Evolutionary conservation across 2,888 invertebrate genomes (phyloP), one percentile per base, ranked within the genome.

Genomic region (Unio delphinus): DNA sequence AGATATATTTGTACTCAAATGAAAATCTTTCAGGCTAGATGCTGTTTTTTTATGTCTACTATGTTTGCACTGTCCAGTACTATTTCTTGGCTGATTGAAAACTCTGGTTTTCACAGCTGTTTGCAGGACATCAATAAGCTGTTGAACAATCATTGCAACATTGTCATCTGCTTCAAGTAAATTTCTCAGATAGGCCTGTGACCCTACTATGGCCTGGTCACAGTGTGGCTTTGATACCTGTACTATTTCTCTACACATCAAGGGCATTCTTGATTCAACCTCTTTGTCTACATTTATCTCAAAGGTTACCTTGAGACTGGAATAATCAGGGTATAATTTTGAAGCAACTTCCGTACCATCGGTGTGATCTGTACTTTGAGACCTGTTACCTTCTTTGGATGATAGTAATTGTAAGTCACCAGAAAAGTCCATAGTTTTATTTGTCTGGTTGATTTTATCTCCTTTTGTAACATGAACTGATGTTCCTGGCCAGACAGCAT

Each of bases 41-140:
- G 28, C 20, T 34, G 18, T 26, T 45, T 34, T n/a, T 15, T 26
- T 6, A 6, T 18, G 34, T 59, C 17, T 18, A 18, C 26, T 55
- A 18, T 6, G 0, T 62, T 59, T 57, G 26, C 15, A 4, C 34
- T 28, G 30, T 17, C 17, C 56, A 20, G 3, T 45, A 65, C 57
- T 18, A 45, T 26, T 26, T 30, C 55, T 70, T 26, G 82, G 78
- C 68, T 87, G 80, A 71, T 83, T 83, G 65, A 76, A 75, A 8
- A 87, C 85, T 69, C 88, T 73, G 28, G 73, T 75, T 65, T 69
- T 75, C 34, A 89, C 86, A 54, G 89, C 83, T 63, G 80, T 73
- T 26, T 84, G 78, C 55, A 92, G 81, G 11, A 89, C 80, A 26
- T 82, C 62, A 26, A 87, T 78, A 65, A 91, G 81, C 61, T 84